Conservation (phyloP, 2,113 vertebrate genomes). For the Phrynosoma platyrhinos region DNA sequence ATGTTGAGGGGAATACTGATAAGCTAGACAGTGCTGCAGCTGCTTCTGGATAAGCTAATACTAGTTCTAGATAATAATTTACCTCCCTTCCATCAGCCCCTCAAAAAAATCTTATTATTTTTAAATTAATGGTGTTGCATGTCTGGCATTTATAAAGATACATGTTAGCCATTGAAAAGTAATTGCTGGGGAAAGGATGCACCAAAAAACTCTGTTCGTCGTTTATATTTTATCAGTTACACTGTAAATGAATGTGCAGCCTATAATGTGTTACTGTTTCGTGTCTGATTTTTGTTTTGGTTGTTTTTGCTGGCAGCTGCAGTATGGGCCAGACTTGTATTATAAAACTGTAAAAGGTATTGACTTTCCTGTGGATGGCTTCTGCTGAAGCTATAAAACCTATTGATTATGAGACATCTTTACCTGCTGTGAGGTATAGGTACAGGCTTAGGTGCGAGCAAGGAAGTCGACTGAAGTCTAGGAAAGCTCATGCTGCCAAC, state of each 20-base stretch:
- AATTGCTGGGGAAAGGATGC: not conserved
- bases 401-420: not conserved
- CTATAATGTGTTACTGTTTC: not conserved
- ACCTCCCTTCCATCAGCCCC: not conserved
- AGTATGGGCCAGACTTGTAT: rapidly evolving
- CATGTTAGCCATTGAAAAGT: not conserved
- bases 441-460: no score
- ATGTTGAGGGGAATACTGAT: not conserved
- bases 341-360: rapidly evolving
- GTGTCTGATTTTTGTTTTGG: not conserved
- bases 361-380: not conserved
- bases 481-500: no score
- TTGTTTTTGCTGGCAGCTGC: not conserved
- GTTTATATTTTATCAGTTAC: not conserved
- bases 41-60: not conserved
- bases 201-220: not conserved
- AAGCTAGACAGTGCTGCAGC: not conserved
- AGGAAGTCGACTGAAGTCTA: no score
- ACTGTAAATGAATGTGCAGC: not conserved
- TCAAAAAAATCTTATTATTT: no score
- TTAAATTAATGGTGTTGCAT: not conserved
- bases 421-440: no score
- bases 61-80: not conserved
- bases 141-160: slow-evolving; percentile 5
- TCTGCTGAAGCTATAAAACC: not conserved